These are phyloP conservation scores for Mycalesis mineus DNA, from an alignment of 2,888 invertebrate genomes.

Conservation along the genomic window DNA sequence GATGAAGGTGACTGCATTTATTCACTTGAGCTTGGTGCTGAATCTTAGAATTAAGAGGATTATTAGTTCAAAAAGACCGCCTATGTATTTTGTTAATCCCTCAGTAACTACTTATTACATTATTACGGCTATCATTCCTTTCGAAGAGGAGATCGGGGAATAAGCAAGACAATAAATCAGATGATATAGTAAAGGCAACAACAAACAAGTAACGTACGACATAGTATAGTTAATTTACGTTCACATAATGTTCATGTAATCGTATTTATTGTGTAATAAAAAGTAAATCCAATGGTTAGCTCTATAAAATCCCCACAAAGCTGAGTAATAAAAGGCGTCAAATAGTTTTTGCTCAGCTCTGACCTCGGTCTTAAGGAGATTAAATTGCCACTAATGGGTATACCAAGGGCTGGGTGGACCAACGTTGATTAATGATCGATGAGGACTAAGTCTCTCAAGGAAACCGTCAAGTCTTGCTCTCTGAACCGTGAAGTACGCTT, in stretches of 20 bases:
- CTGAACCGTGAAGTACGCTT: neutral
- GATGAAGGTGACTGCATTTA: too few relatives aligned
- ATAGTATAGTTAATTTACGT: neutral
- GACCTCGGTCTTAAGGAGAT: conserved; percentile 28
- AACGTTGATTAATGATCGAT: conserved; percentile 30
- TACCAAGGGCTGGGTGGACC: conserved; percentile 21
- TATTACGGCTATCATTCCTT: too few relatives aligned
- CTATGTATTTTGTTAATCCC: too few relatives aligned
- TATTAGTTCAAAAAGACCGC: too few relatives aligned
- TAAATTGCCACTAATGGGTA: conserved; percentile 29
- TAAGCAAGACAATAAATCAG: too few relatives aligned
- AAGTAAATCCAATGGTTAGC: neutral
- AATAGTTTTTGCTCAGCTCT: conserved; percentile 20
- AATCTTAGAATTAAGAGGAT: too few relatives aligned
- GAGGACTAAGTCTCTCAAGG: conserved; percentile 18
- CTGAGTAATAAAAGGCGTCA: conserved; percentile 12
- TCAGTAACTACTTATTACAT: too few relatives aligned
- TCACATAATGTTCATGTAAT: neutral
- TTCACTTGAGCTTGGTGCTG: too few relatives aligned
- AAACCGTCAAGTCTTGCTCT: conserved; percentile 2
- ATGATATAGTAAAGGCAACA: too few relatives aligned
- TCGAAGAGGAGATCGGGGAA: too few relatives aligned
- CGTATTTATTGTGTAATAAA: conserved; percentile 7
- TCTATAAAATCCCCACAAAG: conserved; percentile 2
- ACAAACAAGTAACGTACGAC: too few relatives aligned